Percentiles rank a stretch among this genome's conserved stretches.
These are phyloP conservation scores for Strix occidentalis DNA, from an alignment of 2,797 vertebrate species.

Conservation along the genomic window DNA sequence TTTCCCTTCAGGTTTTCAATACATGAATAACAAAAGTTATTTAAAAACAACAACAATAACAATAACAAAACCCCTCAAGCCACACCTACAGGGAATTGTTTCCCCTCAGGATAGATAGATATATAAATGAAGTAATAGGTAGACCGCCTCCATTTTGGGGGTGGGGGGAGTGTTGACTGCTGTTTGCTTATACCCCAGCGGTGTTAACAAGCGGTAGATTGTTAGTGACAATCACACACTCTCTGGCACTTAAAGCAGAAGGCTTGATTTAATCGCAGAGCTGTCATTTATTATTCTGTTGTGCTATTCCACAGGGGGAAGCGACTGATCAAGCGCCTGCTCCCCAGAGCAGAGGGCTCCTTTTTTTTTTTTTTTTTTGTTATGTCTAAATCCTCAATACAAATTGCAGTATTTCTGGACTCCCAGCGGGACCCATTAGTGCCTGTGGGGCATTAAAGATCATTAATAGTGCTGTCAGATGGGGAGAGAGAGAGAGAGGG, in stretches of 20 bases:
- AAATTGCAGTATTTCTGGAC: slow-evolving; percentile 97
- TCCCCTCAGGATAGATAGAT: background rate
- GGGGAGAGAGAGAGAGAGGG: slow-evolving; percentile 75
- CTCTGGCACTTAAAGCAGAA: slow-evolving; percentile 86
- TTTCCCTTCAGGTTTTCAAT: slow-evolving; percentile 54
- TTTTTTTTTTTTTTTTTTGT: slow-evolving; percentile 73
- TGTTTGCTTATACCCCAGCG: slow-evolving; percentile 84
- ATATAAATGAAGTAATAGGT: slow-evolving; percentile 51
- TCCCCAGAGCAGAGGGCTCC: slow-evolving; percentile 82
- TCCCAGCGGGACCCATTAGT: slow-evolving; percentile 99
- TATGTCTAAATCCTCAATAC: slow-evolving; percentile 99
- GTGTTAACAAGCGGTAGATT: slow-evolving; percentile 86
- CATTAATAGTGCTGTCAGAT: slow-evolving; percentile 98
- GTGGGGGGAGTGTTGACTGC: slow-evolving; percentile 74
- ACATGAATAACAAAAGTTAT: slow-evolving; percentile 37
- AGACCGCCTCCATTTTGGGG: slow-evolving; percentile 1
- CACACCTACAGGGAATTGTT: background rate
- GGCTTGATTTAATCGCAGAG: slow-evolving; percentile 91
- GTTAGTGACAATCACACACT: slow-evolving; percentile 91
- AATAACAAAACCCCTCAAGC: background rate
- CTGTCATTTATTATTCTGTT: slow-evolving; percentile 91
- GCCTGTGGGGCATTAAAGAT: slow-evolving; percentile 99
- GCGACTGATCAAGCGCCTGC: slow-evolving; percentile 85
- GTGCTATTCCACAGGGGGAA: slow-evolving; percentile 81
- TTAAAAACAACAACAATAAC: slow-evolving; percentile 50